phyloP scores from a whole-genome alignment of 2,113 vertebrate genomes.

The Spizaetus ornatus region DNA sequence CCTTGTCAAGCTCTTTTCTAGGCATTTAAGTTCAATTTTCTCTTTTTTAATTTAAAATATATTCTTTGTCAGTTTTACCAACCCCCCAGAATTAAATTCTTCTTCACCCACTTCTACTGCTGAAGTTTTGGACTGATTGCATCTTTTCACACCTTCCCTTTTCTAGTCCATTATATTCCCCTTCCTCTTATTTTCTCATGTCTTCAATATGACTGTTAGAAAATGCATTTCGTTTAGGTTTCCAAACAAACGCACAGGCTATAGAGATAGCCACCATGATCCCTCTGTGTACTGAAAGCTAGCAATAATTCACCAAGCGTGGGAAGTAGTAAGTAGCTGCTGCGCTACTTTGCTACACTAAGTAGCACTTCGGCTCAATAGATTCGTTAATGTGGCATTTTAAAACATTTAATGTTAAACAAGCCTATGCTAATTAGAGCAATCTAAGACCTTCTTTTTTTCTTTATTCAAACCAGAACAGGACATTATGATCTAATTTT shows the following conservation, averaged over 20 bases:
- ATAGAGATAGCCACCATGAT: background rate
- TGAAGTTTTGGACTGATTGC: conserved; percentile 1
- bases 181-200: background rate
- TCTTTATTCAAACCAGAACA: background rate
- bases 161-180: background rate
- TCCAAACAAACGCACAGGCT: background rate
- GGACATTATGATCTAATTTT: background rate
- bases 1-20: background rate
- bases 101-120: conserved; percentile 24
- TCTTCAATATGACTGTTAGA: background rate
- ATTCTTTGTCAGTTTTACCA: background rate
- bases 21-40: background rate
- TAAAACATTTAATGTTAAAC: background rate
- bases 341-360: background rate
- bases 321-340: background rate
- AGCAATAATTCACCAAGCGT: background rate
- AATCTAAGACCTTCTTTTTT: background rate
- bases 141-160: background rate
- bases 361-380: background rate
- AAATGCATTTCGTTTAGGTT: background rate
- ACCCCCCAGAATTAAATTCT: background rate
- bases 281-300: background rate
- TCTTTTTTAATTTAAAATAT: background rate
- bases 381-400: background rate
- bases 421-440: background rate